Base-by-base conservation (phyloP, 2,888 invertebrate genomes). In the Protophormia terraenovae region DNA sequence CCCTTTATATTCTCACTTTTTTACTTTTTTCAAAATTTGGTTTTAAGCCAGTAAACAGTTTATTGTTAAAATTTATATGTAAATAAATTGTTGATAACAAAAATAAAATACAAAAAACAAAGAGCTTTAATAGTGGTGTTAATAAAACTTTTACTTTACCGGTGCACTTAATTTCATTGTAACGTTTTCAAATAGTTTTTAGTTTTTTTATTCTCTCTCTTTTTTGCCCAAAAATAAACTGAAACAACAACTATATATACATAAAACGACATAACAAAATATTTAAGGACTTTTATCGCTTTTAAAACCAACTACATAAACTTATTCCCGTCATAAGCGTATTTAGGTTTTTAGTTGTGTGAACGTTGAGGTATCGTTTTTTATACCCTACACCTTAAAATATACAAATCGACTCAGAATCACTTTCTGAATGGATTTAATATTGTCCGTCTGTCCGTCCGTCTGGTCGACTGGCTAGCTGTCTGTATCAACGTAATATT, bases 111-210 rank as follows among this genome's bases (percentile, higher is more conserved):
- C 2, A 45, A 8, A 16, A 32, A 71, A 38, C 45, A 29, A 66
- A 47, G 22, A 16, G 3, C 64, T 62, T 72, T 84, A 72, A 77
- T 62, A 58, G 77, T 69, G 64, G 55, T 69, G 73, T 73, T 81
- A 78, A 78, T 62, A 77, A 75, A 84, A 81, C 77, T 81, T 84
- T 78, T 77, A 73, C 27, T 73, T 77, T 69, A 35, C 53, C 16
- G 27, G 8, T 53, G 53, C 45, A 72, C 62, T 73, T 78, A 77
- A 73, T 77, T 73, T 58, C 35, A 50, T 69, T 75, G 47, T 53
- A 53, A 53, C 22, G 24, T 19, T 79, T 77, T 38, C 8, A 32
- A 29, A n/a, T 71, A 45, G 27, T 47, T 58, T 55, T 73, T 24
- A 16, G 14, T 6, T n/a, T 3, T 45, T 10, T 16, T 3, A 19